Evolutionary conservation across 2,888 invertebrate species (phyloP).

Genomic region (Diarsia rubi): DNA sequence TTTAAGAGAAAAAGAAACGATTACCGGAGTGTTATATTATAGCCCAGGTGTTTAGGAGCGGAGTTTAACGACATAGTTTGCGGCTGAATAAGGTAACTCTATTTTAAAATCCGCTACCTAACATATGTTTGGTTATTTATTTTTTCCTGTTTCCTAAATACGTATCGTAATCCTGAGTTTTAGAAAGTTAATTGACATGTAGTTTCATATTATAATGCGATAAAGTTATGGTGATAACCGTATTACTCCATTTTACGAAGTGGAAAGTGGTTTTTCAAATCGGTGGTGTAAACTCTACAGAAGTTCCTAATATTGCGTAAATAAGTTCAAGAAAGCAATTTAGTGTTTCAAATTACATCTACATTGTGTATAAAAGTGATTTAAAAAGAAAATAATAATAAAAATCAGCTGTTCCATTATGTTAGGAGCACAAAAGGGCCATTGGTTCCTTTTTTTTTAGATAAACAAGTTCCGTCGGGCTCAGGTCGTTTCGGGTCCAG

Average conservation of each 20-base stretch:
- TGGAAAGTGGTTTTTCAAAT: constrained; percentile 63
- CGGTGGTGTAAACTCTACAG: constrained; percentile 46
- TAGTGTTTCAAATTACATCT: constrained; percentile 21
- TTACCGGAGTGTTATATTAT: constrained; percentile 90
- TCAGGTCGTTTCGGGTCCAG: constrained; percentile 57
- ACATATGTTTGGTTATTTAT: constrained; percentile 81
- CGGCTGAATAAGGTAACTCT: constrained; percentile 84
- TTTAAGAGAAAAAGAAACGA: constrained; percentile 90
- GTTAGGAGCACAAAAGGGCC: constrained; percentile 42
- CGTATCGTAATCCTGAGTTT: constrained; percentile 58
- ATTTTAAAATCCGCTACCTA: constrained; percentile 76
- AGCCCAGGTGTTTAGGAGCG: constrained; percentile 87
- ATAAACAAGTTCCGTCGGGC: constrained; percentile 51
- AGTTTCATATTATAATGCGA: constrained; percentile 55
- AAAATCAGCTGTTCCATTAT: constrained; percentile 65
- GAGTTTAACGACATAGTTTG: constrained; percentile 84
- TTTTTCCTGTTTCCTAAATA: constrained; percentile 61
- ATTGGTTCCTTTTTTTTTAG: constrained; percentile 45
- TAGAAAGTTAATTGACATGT: constrained; percentile 68
- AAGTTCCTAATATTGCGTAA: constrained; percentile 54
- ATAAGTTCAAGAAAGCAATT: constrained; percentile 49
- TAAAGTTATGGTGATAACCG: constrained; percentile 40
- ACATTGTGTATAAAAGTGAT: constrained; percentile 25
- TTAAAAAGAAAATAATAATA: constrained; percentile 44
- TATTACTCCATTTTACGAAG: constrained; percentile 44